Conservation (phyloP, 2,113 vertebrate genomes). For the Perca schrenkii region DNA sequence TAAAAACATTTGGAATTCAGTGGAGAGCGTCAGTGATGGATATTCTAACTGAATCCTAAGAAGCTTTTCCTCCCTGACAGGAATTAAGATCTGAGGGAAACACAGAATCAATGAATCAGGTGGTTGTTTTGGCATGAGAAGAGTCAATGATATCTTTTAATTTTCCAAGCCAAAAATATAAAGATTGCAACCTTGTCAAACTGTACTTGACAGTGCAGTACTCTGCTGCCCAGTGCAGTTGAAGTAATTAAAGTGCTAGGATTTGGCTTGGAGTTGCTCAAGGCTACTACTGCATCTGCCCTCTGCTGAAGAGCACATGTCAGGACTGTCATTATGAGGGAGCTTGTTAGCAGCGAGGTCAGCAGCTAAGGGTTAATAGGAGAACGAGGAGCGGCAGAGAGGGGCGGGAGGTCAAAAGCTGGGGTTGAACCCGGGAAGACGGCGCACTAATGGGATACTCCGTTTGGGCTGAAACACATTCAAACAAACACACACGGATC, state of each 20-base stretch:
- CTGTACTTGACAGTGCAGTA: neutral
- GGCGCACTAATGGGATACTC: constrained; percentile 42
- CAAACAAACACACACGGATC: neutral
- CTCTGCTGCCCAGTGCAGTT: neutral
- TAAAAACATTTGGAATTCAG: constrained; percentile 43
- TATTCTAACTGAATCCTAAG: constrained; percentile 29
- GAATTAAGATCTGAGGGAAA: constrained; percentile 37
- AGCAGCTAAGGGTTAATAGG: constrained; percentile 48
- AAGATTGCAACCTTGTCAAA: constrained; percentile 3
- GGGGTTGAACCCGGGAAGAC: neutral
- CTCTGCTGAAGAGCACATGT: constrained; percentile 44
- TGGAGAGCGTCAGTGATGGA: constrained; percentile 29
- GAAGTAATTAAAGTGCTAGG: constrained; percentile 41
- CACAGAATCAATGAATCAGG: neutral
- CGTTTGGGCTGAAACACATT: neutral
- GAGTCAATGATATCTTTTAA: neutral
- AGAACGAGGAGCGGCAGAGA: constrained; percentile 22
- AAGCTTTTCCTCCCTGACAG: constrained; percentile 18
- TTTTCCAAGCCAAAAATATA: neutral
- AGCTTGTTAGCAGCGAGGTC: constrained; percentile 64
- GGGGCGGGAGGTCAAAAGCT: constrained; percentile 37
- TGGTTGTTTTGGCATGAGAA: constrained; percentile 11
- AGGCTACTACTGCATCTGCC: constrained; percentile 17
- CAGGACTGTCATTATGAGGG: constrained; percentile 31
- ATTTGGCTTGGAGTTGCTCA: neutral